phyloP scores from a whole-genome alignment of 2,797 vertebrate genomes.

The Atherinosoma microstoma region DNA sequence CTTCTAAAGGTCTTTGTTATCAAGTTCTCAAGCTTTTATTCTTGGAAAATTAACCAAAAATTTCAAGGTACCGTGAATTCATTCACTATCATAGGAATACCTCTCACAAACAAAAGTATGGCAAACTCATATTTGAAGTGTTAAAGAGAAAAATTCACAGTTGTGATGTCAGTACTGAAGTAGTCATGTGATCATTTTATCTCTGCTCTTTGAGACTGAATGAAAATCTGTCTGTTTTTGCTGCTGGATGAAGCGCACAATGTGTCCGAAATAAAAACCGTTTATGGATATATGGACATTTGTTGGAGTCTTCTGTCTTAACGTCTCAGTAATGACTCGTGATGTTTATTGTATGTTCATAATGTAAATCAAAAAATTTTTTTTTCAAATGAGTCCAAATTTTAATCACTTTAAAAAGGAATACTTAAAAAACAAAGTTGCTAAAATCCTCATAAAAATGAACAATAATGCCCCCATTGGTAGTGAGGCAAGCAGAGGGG shows the following conservation, averaged over 20 bases:
- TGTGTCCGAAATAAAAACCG: conserved; percentile 76
- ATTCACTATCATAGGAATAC: conserved; percentile 24
- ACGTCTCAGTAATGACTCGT: conserved; percentile 14
- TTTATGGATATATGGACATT: conserved; percentile 60
- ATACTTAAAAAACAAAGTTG: neutral
- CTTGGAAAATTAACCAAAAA: neutral
- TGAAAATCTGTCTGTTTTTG: conserved; percentile 47
- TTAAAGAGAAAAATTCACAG: conserved; percentile 20
- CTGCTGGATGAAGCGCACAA: conserved; percentile 49
- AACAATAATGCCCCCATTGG: neutral
- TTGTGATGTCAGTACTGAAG: conserved; percentile 25
- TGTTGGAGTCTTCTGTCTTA: conserved; percentile 73
- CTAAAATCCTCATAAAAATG: too few species aligned
- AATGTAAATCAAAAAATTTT: neutral
- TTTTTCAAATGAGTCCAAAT: neutral
- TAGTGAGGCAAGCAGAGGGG: neutral
- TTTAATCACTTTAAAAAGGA: neutral
- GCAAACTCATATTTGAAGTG: conserved; percentile 27
- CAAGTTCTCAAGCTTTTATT: conserved; percentile 26
- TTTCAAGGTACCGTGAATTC: conserved; percentile 20
- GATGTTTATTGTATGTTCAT: neutral
- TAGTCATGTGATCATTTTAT: conserved; percentile 24
- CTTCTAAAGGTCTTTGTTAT: neutral
- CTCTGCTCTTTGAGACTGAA: conserved; percentile 42
- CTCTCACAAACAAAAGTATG: conserved; percentile 12